Percentiles rank a stretch among this genome's conserved stretches.
phyloP scores from a whole-genome alignment of 2,797 vertebrate species.

The Channa striata region DNA sequence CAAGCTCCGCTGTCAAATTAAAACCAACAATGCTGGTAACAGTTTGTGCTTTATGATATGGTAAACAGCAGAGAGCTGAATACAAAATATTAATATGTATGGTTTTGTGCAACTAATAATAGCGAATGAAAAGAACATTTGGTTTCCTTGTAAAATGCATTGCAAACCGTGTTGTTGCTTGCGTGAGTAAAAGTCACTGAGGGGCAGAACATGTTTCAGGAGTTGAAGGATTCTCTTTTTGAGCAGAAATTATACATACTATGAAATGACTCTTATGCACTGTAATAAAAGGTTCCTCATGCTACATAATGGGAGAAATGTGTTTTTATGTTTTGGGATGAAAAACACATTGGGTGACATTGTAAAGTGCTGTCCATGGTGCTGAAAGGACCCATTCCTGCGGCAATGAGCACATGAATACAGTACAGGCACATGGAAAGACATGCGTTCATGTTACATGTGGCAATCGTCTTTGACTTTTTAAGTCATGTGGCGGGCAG shows the following conservation, averaged over 20 bases:
- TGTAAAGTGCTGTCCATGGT: conserved; percentile 79
- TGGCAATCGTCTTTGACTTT: conserved; percentile 5
- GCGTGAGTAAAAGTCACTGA: conserved; percentile 19
- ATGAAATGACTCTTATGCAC: conserved; percentile 38
- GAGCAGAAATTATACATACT: conserved; percentile 43
- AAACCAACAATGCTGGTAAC: conserved; percentile 62
- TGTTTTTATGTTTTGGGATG: neutral
- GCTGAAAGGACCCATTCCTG: conserved; percentile 69
- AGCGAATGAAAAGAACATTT: conserved; percentile 29
- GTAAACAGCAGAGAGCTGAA: conserved; percentile 44
- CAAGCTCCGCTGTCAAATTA: conserved; percentile 68
- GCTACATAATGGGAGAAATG: conserved; percentile 18
- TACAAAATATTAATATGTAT: conserved; percentile 38
- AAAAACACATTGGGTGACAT: conserved; percentile 10
- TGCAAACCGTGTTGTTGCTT: conserved; percentile 24
- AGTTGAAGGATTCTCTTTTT: conserved; percentile 33
- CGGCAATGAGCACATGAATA: neutral
- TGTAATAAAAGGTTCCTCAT: conserved; percentile 45
- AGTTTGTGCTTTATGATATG: conserved; percentile 64
- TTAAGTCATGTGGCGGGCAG: conserved; percentile 22
- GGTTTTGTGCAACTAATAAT: conserved; percentile 58
- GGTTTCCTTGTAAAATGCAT: conserved; percentile 32
- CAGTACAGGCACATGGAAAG: conserved; percentile 9
- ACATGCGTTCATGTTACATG: conserved; percentile 9
- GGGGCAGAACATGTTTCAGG: conserved; percentile 26